phyloP scores from a whole-genome alignment of 2,113 vertebrate genomes.

The Indri indri region DNA sequence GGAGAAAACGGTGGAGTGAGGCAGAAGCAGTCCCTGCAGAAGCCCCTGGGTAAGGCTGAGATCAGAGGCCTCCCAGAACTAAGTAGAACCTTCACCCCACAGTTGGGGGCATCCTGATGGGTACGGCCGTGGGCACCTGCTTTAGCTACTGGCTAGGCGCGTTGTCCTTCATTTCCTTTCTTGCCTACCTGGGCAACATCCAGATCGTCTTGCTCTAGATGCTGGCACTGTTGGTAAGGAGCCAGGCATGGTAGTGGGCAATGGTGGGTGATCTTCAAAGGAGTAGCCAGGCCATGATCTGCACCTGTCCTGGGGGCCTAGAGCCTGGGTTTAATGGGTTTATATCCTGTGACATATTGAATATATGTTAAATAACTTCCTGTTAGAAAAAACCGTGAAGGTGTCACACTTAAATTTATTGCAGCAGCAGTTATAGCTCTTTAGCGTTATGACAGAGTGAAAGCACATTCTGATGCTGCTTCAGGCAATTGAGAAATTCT shows the following conservation, averaged over 20 bases:
- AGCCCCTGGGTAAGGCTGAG: background rate
- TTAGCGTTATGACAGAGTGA: background rate
- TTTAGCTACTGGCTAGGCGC: constrained; percentile 97
- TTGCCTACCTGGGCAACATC: constrained; percentile 95
- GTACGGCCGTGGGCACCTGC: constrained; percentile 97
- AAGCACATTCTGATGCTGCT: background rate
- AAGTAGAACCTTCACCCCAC: constrained; percentile 63
- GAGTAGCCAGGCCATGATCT: background rate
- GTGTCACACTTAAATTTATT: background rate
- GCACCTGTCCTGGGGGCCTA: background rate
- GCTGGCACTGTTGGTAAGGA: constrained; percentile 93
- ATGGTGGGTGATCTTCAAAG: background rate
- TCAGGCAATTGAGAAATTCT: background rate
- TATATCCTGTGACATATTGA: background rate
- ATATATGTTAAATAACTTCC: background rate
- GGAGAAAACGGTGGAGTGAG: background rate
- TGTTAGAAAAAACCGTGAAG: background rate
- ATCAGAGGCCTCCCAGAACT: background rate
- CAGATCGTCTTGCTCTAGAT: constrained; percentile 98
- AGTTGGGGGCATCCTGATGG: constrained; percentile 98
- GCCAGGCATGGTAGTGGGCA: background rate
- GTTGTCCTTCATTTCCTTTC: constrained; percentile 96
- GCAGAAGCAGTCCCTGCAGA: constrained; percentile 4
- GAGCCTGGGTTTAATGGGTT: background rate
- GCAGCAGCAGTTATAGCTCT: background rate